phyloP scores from a whole-genome alignment of 35 echinoderm and acorn worm genomes.

The Apostichopus japonicus region DNA sequence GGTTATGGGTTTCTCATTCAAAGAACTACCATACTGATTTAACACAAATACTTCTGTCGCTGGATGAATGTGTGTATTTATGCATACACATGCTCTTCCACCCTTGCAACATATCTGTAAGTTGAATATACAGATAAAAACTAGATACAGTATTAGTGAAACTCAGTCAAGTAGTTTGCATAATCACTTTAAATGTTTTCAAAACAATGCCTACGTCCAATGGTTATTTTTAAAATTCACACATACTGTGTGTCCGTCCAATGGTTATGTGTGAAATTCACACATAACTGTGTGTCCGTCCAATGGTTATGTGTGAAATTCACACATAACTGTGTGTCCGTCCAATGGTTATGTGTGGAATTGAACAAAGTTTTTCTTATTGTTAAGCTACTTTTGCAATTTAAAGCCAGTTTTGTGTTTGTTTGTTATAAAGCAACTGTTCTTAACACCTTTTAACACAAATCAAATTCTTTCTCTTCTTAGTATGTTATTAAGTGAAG shows the following conservation, averaged over 20 bases:
- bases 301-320: constrained; percentile 35
- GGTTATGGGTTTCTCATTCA: no score
- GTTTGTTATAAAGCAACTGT: constrained; percentile 11
- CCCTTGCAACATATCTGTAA: neutral
- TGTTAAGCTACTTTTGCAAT: constrained; percentile 4
- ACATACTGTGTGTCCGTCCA: constrained; percentile 49
- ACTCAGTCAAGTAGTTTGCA: neutral
- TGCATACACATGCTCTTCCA: no score
- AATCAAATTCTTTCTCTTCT: constrained; percentile 44
- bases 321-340: constrained; percentile 45
- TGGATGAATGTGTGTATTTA: neutral
- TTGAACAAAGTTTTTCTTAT: neutral
- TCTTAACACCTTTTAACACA: neutral
- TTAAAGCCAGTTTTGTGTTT: constrained; percentile 8
- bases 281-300: constrained; percentile 37
- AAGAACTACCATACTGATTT: no score
- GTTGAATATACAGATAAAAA: neutral
- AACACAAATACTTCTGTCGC: no score
- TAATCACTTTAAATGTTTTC: neutral
- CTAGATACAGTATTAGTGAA: neutral
- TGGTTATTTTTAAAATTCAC: constrained; percentile 5
- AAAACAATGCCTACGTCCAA: neutral
- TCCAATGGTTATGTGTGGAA: constrained; percentile 54
- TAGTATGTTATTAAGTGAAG: constrained; percentile 22
- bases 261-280: constrained; percentile 52